A percentile compares a stretch with the other conserved stretches of the same genome.
Conservation (phyloP, 1,140 invertebrate genomes). For the Hydropsyche tenuis region DNA sequence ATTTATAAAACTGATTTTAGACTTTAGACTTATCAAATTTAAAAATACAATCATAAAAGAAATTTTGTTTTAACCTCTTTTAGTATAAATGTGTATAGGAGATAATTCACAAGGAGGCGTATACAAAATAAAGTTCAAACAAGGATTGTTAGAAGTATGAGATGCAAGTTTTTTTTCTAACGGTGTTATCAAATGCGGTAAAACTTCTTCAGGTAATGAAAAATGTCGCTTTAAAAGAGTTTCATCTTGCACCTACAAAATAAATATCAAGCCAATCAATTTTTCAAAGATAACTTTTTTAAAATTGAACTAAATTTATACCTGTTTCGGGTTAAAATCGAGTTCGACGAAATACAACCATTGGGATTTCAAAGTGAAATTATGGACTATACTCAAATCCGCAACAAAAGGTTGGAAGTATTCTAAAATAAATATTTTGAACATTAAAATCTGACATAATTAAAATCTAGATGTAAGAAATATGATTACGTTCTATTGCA, state of each 20-base stretch:
- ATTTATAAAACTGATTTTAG: background rate
- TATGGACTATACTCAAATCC: slow-evolving; percentile 70
- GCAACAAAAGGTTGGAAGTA: slow-evolving; percentile 77
- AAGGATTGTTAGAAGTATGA: slow-evolving; percentile 80
- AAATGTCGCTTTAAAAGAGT: slow-evolving; percentile 64
- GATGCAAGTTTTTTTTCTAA: slow-evolving; percentile 86
- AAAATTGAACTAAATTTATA: slow-evolving; percentile 30
- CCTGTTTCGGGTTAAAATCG: slow-evolving; percentile 67
- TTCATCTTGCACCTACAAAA: slow-evolving; percentile 58
- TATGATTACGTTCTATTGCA: slow-evolving; percentile 54
- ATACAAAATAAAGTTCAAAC: slow-evolving; percentile 86
- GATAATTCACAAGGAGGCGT: slow-evolving; percentile 73
- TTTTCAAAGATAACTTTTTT: background rate
- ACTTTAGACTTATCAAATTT: background rate
- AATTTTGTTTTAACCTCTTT: slow-evolving; percentile 51
- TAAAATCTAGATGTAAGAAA: slow-evolving; percentile 12
- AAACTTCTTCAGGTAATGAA: slow-evolving; percentile 67
- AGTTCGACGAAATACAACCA: slow-evolving; percentile 85
- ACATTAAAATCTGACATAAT: background rate
- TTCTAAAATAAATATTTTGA: slow-evolving; percentile 61
- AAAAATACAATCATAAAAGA: background rate
- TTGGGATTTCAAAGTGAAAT: slow-evolving; percentile 85
- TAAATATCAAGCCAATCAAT: background rate
- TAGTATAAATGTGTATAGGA: slow-evolving; percentile 78
- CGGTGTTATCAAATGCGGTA: slow-evolving; percentile 78